Evolutionary conservation across 2,113 vertebrate species (phyloP).

Genomic region (Lepisosteus osseus): DNA sequence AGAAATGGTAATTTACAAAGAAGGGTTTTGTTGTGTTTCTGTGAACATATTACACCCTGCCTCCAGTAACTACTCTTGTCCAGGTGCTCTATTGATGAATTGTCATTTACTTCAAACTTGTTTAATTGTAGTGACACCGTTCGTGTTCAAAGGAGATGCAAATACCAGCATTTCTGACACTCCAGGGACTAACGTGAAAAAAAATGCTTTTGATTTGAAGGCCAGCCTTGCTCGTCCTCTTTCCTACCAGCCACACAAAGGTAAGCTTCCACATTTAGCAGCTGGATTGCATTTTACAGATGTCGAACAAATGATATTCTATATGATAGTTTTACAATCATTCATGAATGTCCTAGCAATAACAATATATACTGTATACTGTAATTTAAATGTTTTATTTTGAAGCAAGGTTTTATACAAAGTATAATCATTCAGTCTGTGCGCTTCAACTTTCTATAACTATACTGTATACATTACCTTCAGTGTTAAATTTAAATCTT

Average conservation of each 20-base stretch:
- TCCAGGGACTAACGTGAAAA: constrained; percentile 65
- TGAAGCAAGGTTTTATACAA: background rate
- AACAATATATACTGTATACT: constrained; percentile 16
- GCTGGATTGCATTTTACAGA: background rate
- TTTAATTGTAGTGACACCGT: constrained; percentile 62
- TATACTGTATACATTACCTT: too few species aligned
- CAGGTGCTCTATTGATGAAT: too few species aligned
- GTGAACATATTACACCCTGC: background rate
- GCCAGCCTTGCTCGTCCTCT: constrained; percentile 87
- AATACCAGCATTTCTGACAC: constrained; percentile 52
- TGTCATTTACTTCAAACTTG: too few species aligned
- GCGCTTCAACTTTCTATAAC: too few species aligned
- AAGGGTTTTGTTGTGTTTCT: background rate
- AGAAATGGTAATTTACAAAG: too few species aligned
- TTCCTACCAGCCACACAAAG: constrained; percentile 84
- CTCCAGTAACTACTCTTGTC: background rate
- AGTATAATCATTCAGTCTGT: background rate
- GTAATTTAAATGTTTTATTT: background rate
- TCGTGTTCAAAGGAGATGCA: constrained; percentile 59
- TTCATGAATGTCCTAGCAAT: too few species aligned
- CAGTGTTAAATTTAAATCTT: too few species aligned
- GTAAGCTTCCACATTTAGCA: constrained; percentile 44
- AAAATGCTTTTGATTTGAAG: constrained; percentile 82
- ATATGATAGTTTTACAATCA: too few species aligned
- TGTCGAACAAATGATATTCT: background rate